A percentile compares a stretch with the other conserved stretches of the same genome.
Conservation (phyloP, 30 jellyfish, hydroid and myxozoan genomes). For the Chrysaora quinquecirrha region DNA sequence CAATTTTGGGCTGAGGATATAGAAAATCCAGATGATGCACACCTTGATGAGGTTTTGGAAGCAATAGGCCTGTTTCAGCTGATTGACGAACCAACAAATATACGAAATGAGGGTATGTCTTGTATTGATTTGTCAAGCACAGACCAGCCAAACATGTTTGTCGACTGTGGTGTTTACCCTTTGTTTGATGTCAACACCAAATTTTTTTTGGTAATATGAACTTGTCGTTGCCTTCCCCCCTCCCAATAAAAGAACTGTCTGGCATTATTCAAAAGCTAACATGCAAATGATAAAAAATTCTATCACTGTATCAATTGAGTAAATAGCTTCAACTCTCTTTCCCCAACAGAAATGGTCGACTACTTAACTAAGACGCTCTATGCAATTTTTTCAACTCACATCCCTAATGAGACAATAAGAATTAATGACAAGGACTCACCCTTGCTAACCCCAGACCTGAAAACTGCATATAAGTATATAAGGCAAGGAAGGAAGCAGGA, state of each 20-base stretch:
- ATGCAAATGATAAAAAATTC: neutral
- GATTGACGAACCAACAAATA: too few relatives aligned
- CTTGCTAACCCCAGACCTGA: constrained; percentile 11
- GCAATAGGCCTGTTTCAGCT: too few relatives aligned
- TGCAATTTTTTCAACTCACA: constrained; percentile 15
- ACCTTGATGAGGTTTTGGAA: constrained; percentile 45
- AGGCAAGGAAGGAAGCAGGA: too few relatives aligned
- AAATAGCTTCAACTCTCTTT: too few relatives aligned
- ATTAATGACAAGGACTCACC: too few relatives aligned
- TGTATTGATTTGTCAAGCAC: constrained; percentile 47
- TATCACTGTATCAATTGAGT: constrained; percentile 31
- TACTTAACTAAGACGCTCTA: constrained; percentile 21
- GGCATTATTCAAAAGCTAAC: too few relatives aligned
- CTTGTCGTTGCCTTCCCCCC: constrained; percentile 25
- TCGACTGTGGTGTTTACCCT: too few relatives aligned
- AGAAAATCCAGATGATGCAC: constrained; percentile 41
- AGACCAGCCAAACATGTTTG: too few relatives aligned
- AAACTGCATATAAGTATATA: neutral
- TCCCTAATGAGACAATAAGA: constrained; percentile 32
- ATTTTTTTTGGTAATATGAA: constrained; percentile 38
- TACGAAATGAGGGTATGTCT: too few relatives aligned
- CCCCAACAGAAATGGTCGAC: constrained; percentile 47
- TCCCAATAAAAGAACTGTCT: constrained; percentile 25
- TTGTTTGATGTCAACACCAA: constrained; percentile 54
- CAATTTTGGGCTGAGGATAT: constrained; percentile 20